These are phyloP conservation scores for Ciconia boyciana DNA, from an alignment of 2,113 vertebrate species.

Conservation along the genomic window DNA sequence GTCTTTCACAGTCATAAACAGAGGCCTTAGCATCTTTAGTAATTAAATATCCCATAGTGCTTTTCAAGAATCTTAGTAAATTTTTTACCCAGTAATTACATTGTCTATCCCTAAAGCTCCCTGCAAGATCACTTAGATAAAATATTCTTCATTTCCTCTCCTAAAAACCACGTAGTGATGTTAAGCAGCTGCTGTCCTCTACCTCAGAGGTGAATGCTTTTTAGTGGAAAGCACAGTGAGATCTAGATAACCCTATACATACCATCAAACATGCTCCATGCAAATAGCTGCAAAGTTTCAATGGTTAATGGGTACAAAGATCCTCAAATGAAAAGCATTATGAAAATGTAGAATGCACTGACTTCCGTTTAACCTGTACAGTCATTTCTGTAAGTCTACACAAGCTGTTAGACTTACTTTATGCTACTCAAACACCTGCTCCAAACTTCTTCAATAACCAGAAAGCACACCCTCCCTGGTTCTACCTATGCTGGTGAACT, in stretches of 20 bases:
- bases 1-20: slow-evolving; percentile 28
- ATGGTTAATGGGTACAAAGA: not conserved
- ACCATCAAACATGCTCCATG: not conserved
- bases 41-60: slow-evolving; percentile 43
- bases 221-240: not conserved
- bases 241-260: not conserved
- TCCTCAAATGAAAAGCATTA: not conserved
- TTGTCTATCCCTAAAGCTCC: slow-evolving; percentile 27
- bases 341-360: not conserved
- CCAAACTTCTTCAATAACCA: not conserved
- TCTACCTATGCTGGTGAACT: not conserved
- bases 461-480: not conserved
- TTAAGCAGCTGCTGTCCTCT: not conserved
- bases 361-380: not conserved
- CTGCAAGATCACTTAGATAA: slow-evolving; percentile 31
- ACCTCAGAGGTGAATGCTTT: not conserved
- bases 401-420: not conserved
- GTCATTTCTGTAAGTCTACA: not conserved
- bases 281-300: not conserved
- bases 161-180: not conserved
- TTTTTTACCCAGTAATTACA: slow-evolving; percentile 45
- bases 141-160: slow-evolving; percentile 33
- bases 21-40: slow-evolving; percentile 10
- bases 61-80: slow-evolving; percentile 54
- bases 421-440: not conserved